phyloP scores from a whole-genome alignment of 2,888 invertebrate genomes.

The Hirudinaria manillensis region DNA sequence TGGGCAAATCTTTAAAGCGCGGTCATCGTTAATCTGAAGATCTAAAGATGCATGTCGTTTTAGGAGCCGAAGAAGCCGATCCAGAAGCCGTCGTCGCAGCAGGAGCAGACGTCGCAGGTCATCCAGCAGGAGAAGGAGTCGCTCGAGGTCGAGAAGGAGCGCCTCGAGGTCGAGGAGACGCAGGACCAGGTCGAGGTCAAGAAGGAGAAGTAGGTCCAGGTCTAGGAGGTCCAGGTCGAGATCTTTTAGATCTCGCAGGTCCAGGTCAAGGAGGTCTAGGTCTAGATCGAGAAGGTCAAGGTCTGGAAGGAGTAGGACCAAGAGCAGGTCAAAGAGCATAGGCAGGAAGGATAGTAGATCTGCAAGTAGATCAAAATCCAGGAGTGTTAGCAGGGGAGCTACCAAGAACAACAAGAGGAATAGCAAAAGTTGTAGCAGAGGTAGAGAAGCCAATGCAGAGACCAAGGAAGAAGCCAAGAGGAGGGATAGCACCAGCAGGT shows the following conservation, averaged over 20 bases:
- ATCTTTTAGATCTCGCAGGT: conserved; percentile 6
- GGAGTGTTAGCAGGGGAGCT: conserved; percentile 17
- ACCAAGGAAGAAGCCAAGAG: not conserved
- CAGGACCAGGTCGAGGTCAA: conserved; percentile 25
- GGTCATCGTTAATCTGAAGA: not conserved
- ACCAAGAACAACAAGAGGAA: conserved; percentile 11
- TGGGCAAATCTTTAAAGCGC: not conserved
- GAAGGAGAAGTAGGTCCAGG: conserved; percentile 19
- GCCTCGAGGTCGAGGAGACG: conserved; percentile 18
- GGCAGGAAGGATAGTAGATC: conserved; percentile 27
- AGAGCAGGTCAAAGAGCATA: conserved; percentile 22
- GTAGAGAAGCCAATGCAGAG: conserved; percentile 11
- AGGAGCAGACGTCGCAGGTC: not conserved
- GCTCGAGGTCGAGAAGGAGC: conserved; percentile 19
- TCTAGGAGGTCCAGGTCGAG: conserved; percentile 26
- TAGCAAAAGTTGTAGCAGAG: conserved; percentile 21
- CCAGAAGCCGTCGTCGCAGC: conserved; percentile 9
- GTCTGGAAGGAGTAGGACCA: not conserved
- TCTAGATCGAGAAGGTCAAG: conserved; percentile 27
- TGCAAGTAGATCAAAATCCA: conserved; percentile 27
- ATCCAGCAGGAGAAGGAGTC: conserved; percentile 21
- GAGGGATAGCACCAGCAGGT: not conserved
- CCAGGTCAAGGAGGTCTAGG: conserved; percentile 19
- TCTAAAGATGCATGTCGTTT: not conserved
- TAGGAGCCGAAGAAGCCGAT: not conserved